These are phyloP conservation scores for Gryllus bimaculatus DNA, from an alignment of 1,140 invertebrate genomes.

Conservation along the genomic window DNA sequence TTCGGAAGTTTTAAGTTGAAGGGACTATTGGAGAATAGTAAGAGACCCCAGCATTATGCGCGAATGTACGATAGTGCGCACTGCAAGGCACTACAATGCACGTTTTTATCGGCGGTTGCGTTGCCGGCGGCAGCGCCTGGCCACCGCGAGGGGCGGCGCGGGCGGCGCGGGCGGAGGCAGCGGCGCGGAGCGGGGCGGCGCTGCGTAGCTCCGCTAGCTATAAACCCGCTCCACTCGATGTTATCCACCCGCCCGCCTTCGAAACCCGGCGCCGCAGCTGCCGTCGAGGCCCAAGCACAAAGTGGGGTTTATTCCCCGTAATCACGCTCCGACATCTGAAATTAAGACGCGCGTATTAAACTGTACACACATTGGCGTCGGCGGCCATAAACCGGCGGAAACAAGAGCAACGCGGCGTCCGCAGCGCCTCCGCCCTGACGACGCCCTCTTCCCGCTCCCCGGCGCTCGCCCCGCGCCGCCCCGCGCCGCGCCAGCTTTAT, in stretches of 20 bases:
- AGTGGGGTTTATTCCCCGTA: not conserved
- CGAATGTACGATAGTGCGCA: too few relatives aligned
- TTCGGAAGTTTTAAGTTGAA: too few relatives aligned
- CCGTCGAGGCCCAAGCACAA: not conserved
- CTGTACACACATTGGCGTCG: not conserved
- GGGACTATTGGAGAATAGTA: too few relatives aligned
- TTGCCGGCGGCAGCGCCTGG: too few relatives aligned
- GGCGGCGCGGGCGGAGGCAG: not conserved
- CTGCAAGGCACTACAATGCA: too few relatives aligned
- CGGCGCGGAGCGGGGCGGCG: not conserved
- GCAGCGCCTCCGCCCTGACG: too few relatives aligned
- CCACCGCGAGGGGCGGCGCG: not conserved
- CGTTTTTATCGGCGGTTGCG: too few relatives aligned
- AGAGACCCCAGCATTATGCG: too few relatives aligned
- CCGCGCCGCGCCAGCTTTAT: too few relatives aligned
- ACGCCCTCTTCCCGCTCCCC: too few relatives aligned
- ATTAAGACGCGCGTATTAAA: slow-evolving; percentile 4
- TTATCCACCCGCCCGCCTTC: not conserved
- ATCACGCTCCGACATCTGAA: not conserved
- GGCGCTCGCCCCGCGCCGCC: too few relatives aligned
- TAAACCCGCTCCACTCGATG: not conserved
- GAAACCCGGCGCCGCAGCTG: not conserved
- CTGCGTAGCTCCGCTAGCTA: not conserved
- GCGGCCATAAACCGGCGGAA: not conserved
- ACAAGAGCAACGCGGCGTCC: not conserved